A percentile compares a stretch with the other conserved stretches of the same genome.
phyloP scores from a whole-genome alignment of 2,113 vertebrate genomes.

The Tetraodon nigroviridis region DNA sequence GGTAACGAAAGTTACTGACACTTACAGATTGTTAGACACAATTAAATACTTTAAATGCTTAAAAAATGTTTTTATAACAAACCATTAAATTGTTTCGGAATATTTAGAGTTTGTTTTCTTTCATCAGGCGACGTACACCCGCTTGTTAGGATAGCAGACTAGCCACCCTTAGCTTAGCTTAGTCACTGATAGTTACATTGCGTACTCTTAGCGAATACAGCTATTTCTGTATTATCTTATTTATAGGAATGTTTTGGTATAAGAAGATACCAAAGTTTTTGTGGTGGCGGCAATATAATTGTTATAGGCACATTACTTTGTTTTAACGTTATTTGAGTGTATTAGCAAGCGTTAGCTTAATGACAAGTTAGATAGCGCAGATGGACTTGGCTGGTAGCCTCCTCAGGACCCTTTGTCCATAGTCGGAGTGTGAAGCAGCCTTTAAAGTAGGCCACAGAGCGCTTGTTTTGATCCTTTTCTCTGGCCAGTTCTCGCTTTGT shows the following conservation, averaged over 20 bases:
- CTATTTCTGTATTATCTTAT: not conserved
- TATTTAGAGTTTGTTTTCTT: not conserved
- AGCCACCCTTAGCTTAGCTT: constrained; percentile 65
- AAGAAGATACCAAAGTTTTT: not conserved
- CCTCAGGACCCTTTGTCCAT: constrained; percentile 67
- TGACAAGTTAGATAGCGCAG: constrained; percentile 36
- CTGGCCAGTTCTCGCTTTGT: not conserved
- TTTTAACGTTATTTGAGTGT: not conserved
- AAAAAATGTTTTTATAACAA: not conserved
- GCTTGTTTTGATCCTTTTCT: constrained; percentile 57
- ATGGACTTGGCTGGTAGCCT: constrained; percentile 49
- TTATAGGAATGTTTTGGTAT: not conserved
- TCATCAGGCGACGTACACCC: constrained; percentile 27
- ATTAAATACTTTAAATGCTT: too few relatives aligned
- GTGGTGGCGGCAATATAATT: too few relatives aligned
- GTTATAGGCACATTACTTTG: too few relatives aligned
- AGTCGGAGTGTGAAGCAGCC: constrained; percentile 53
- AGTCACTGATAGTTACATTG: constrained; percentile 40
- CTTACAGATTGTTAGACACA: fast-evolving
- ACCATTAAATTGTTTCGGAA: fast-evolving
- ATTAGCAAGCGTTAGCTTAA: constrained; percentile 18
- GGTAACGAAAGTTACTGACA: not conserved
- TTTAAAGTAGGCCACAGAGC: constrained; percentile 55
- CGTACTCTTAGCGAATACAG: constrained; percentile 15
- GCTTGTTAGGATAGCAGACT: constrained; percentile 33